Percentiles rank a stretch among this genome's conserved stretches.
Conservation (phyloP, 1,140 invertebrate genomes). For the Pteromalus puparum region DNA sequence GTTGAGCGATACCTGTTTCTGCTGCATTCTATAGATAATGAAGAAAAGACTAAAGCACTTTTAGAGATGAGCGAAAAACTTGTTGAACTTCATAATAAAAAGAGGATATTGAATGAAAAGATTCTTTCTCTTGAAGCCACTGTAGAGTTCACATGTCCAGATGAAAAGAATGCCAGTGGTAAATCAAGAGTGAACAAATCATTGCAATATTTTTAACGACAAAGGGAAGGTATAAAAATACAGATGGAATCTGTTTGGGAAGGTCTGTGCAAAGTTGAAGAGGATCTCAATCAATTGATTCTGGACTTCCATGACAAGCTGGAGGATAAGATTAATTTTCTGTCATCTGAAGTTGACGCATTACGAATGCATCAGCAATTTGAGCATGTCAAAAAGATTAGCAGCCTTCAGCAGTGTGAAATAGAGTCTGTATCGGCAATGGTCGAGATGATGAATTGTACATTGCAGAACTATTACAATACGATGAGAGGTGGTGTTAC, state of each 20-base stretch:
- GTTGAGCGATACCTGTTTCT: constrained; percentile 6
- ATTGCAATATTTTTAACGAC: constrained; percentile 70
- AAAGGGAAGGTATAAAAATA: constrained; percentile 67
- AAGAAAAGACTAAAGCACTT: constrained; percentile 52
- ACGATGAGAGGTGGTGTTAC: constrained; percentile 63
- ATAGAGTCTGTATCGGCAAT: constrained; percentile 64
- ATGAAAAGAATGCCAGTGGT: constrained; percentile 71
- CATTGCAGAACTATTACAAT: constrained; percentile 68
- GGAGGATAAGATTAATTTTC: constrained; percentile 52
- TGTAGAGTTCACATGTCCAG: constrained; percentile 53
- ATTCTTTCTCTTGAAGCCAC: constrained; percentile 65
- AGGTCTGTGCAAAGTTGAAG: constrained; percentile 65
- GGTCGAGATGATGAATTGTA: constrained; percentile 62
- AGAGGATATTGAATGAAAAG: constrained; percentile 65
- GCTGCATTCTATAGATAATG: constrained; percentile 17
- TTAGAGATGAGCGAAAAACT: constrained; percentile 62
- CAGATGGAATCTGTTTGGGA: constrained; percentile 68
- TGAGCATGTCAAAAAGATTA: constrained; percentile 67
- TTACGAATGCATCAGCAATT: constrained; percentile 62
- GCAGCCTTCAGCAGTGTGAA: constrained; percentile 68
- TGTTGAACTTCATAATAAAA: constrained; percentile 61
- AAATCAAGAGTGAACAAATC: constrained; percentile 72
- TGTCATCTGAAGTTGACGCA: constrained; percentile 62
- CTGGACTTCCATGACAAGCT: constrained; percentile 56
- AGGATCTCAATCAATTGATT: constrained; percentile 61